phyloP scores from a whole-genome alignment of 2,113 vertebrate genomes.

The Pollachius pollachius region DNA sequence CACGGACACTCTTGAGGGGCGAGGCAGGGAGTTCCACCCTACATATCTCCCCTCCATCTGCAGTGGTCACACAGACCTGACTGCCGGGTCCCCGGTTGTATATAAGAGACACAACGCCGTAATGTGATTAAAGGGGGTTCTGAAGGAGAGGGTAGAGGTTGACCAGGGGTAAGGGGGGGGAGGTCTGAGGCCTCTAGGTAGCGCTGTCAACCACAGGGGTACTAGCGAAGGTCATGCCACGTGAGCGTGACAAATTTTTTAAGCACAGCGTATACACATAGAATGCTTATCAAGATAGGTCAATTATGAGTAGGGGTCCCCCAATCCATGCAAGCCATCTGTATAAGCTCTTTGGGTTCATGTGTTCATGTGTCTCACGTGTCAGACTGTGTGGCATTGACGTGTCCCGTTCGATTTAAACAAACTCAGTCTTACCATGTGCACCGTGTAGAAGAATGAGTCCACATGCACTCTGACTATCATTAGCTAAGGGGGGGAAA shows the following conservation, averaged over 20 bases:
- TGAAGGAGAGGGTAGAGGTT: constrained; percentile 25
- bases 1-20: constrained; percentile 26
- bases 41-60: constrained; percentile 62
- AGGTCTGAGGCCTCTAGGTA: constrained; percentile 25
- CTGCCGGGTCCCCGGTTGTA: constrained; percentile 21
- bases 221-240: constrained; percentile 9
- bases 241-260: constrained; percentile 15
- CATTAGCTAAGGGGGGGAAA: constrained; percentile 56
- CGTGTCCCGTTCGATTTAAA: constrained; percentile 9
- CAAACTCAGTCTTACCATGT: constrained; percentile 38
- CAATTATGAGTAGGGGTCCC: not conserved
- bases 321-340: constrained; percentile 2
- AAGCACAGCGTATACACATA: not conserved
- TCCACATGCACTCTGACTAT: constrained; percentile 52
- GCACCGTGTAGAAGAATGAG: constrained; percentile 42
- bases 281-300: constrained; percentile 27
- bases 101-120: constrained; percentile 48
- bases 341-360: not conserved
- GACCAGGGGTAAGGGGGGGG: constrained; percentile 15
- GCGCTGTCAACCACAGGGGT: constrained; percentile 21
- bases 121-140: constrained; percentile 64
- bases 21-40: constrained; percentile 28
- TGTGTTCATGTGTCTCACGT: not conserved
- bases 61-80: constrained; percentile 40
- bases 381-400: not conserved